Conservation (phyloP, 2,113 vertebrate species). For the Campylomormyrus numenius region DNA sequence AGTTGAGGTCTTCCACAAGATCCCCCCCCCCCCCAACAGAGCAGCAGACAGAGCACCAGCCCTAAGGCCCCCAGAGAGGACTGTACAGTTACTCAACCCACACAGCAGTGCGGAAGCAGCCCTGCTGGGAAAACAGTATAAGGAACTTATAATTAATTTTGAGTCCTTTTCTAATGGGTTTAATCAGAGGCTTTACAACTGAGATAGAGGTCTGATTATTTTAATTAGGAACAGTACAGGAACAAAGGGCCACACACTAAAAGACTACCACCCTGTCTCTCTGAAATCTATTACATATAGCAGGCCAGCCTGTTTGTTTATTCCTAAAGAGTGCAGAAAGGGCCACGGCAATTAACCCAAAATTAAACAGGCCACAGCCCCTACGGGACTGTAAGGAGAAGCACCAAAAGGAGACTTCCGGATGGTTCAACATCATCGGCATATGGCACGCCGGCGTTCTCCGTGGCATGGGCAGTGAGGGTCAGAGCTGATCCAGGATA, state of each 20-base stretch:
- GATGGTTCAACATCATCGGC: background rate
- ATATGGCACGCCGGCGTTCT: conserved; percentile 26
- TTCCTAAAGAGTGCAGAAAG: conserved; percentile 33
- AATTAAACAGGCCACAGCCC: conserved; percentile 33
- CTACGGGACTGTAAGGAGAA: background rate
- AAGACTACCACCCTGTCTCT: conserved; percentile 25
- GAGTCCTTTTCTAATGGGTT: conserved; percentile 41
- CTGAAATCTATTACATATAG: conserved; percentile 46
- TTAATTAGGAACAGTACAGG: conserved; percentile 31
- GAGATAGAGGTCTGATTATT: conserved; percentile 32
- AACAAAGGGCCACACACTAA: conserved; percentile 31
- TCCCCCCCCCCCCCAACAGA: background rate
- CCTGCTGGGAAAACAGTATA: conserved; percentile 9
- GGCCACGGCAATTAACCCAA: conserved; percentile 45
- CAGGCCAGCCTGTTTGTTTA: conserved; percentile 43
- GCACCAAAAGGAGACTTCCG: background rate
- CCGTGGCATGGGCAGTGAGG: conserved; percentile 30
- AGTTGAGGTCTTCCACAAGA: background rate
- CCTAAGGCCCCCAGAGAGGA: background rate
- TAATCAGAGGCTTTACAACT: conserved; percentile 46
- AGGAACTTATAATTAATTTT: conserved; percentile 37
- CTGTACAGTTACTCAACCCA: background rate
- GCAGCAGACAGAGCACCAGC: background rate
- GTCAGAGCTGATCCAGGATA: conserved; percentile 23
- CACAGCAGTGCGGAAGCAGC: conserved; percentile 21